Conservation (phyloP, 2,888 invertebrate species). For the Diaperis boleti region DNA sequence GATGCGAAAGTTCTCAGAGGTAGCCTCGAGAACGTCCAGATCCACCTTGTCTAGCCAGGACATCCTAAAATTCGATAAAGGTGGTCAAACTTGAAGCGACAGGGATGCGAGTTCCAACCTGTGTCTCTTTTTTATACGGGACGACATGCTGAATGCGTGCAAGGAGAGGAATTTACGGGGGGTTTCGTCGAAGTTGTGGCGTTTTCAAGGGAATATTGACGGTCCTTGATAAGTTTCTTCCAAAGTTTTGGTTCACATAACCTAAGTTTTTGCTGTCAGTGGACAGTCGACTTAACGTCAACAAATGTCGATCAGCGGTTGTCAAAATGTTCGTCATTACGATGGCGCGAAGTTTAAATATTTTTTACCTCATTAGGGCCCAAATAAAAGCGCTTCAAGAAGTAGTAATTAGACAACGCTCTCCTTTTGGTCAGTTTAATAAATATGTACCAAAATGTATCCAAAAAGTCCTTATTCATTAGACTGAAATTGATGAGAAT, state of each 20-base stretch:
- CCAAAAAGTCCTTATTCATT: too few species aligned
- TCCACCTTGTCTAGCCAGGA: conserved; percentile 27
- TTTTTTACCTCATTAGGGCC: background rate
- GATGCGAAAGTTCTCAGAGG: conserved; percentile 56
- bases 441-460: too few species aligned
- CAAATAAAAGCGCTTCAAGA: background rate
- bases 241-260: conserved; percentile 33
- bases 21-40: conserved; percentile 50
- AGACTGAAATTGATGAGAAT: too few species aligned
- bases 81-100: background rate
- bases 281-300: conserved; percentile 10
- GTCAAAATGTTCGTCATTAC: conserved; percentile 1
- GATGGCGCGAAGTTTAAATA: background rate
- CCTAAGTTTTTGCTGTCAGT: conserved; percentile 22
- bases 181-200: background rate
- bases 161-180: background rate
- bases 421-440: too few species aligned
- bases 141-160: conserved; percentile 23
- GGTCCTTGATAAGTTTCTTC: background rate
- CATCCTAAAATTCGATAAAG: conserved; percentile 26
- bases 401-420: background rate
- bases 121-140: conserved; percentile 29
- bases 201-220: background rate
- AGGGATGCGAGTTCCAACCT: conserved; percentile 13
- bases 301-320: conserved; percentile 1